Percentiles rank a stretch among this genome's conserved stretches.
These are phyloP conservation scores for Gastrophryne carolinensis DNA, from an alignment of 2,797 vertebrate genomes.

Conservation along the genomic window DNA sequence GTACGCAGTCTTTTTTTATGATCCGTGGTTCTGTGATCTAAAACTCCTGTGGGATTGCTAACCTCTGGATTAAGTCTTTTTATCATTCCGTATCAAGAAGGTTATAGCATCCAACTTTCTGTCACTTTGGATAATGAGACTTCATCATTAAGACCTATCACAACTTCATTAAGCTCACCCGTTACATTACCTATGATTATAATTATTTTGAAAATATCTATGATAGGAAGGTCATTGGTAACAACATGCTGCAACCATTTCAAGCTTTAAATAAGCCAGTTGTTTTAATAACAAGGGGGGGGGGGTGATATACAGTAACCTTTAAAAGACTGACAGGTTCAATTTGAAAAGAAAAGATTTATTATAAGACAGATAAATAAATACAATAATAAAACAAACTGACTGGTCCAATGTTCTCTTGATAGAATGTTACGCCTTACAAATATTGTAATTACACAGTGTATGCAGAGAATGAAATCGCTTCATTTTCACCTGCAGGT, in stretches of 20 bases:
- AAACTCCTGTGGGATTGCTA: constrained; percentile 9
- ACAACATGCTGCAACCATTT: not conserved
- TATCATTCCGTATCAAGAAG: constrained; percentile 1
- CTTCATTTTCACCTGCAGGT: no score
- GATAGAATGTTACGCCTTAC: no score
- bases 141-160: not conserved
- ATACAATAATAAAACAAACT: no score
- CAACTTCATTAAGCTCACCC: not conserved
- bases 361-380: no score
- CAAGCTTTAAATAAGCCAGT: not conserved
- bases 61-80: constrained; percentile 9
- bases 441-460: no score
- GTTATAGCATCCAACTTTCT: not conserved
- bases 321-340: no score
- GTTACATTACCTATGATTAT: not conserved
- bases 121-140: constrained; percentile 17
- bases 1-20: not conserved
- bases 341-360: no score
- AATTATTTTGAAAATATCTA: not conserved
- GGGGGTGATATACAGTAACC: no score
- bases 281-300: no score
- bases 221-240: not conserved
- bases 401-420: no score
- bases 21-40: constrained; percentile 11
- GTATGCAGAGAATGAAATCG: no score